phyloP scores from a whole-genome alignment of 2,113 vertebrate species.

The Sorex araneus region DNA sequence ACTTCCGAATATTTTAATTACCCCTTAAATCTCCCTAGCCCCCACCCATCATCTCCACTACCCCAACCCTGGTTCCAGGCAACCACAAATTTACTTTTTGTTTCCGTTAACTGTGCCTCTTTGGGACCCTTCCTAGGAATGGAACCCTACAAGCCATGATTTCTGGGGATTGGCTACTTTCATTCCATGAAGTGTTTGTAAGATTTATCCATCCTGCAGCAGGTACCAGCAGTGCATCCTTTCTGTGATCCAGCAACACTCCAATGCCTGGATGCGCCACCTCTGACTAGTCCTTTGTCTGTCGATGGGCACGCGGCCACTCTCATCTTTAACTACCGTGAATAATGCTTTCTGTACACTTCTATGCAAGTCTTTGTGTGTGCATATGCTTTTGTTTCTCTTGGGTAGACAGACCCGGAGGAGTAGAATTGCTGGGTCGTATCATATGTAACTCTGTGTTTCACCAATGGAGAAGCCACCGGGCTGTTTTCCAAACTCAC shows the following conservation, averaged over 20 bases:
- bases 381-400: background rate
- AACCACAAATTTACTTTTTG: background rate
- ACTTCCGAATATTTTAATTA: conserved; percentile 29
- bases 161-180: background rate
- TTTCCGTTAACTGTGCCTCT: background rate
- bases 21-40: background rate
- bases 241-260: background rate
- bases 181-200: background rate
- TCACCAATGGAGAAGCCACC: background rate
- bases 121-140: background rate
- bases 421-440: background rate
- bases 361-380: background rate
- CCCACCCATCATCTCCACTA: background rate
- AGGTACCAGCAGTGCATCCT: rapidly evolving
- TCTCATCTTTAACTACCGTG: background rate
- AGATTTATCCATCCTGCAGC: background rate
- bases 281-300: background rate
- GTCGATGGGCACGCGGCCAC: background rate
- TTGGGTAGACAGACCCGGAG: background rate
- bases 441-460: background rate
- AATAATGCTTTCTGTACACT: background rate
- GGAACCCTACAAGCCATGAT: background rate
- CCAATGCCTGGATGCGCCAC: background rate
- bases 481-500: background rate
- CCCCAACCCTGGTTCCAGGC: background rate